Conservation (phyloP, 2,888 invertebrate species). For the Brachyopa scutellaris region DNA sequence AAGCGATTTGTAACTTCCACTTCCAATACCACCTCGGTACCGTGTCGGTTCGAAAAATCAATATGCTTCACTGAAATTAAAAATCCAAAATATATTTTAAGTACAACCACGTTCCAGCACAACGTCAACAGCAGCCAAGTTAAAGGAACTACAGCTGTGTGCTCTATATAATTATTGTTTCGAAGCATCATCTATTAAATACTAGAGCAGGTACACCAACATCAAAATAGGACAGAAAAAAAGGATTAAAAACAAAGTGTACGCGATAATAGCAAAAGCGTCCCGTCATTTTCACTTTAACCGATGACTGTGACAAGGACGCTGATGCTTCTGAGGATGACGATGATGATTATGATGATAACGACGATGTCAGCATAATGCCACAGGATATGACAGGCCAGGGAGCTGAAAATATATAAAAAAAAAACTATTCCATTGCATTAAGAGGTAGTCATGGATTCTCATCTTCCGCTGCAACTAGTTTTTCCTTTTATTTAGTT, state of each 20-base stretch:
- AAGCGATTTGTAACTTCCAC: conserved; percentile 27
- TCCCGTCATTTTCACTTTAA: conserved; percentile 67
- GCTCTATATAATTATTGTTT: conserved; percentile 62
- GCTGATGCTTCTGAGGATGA: conserved; percentile 42
- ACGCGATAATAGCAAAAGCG: conserved; percentile 52
- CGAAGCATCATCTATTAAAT: conserved; percentile 34
- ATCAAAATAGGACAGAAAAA: conserved; percentile 4
- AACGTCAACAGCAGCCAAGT: background rate
- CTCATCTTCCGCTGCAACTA: conserved; percentile 22
- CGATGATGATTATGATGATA: conserved; percentile 37
- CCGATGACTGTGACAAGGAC: conserved; percentile 70
- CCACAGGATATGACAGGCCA: conserved; percentile 52
- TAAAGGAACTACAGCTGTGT: conserved; percentile 1
- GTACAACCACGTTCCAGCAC: conserved; percentile 9
- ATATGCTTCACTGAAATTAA: conserved; percentile 29
- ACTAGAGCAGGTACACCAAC: conserved; percentile 1
- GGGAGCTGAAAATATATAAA: conserved; percentile 5
- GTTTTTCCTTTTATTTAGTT: no score
- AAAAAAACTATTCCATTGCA: conserved; percentile 21
- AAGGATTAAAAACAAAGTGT: conserved; percentile 42
- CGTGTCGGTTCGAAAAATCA: conserved; percentile 48
- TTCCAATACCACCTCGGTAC: background rate
- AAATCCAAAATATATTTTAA: conserved; percentile 9
- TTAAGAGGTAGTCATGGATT: conserved; percentile 34
- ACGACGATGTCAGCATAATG: conserved; percentile 68